Evolutionary conservation across 1,140 invertebrate genomes (phyloP).

Genomic region (Hypothenemus hampei): DNA sequence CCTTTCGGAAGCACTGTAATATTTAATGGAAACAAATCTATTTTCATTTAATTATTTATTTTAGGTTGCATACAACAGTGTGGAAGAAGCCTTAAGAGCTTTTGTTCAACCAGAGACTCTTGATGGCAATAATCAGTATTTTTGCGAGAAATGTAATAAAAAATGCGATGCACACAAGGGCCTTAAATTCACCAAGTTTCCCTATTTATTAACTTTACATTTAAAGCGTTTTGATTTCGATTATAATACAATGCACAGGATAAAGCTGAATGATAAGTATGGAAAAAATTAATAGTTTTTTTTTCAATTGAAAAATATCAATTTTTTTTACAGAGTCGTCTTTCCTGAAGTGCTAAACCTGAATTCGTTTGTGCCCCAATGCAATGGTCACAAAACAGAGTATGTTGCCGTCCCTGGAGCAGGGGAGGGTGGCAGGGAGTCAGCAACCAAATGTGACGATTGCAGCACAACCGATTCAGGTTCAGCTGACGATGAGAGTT

Average conservation of each 20-base stretch:
- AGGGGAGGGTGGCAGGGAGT: constrained; percentile 46
- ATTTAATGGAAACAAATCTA: background rate
- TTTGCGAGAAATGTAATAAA: constrained; percentile 82
- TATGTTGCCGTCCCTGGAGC: constrained; percentile 34
- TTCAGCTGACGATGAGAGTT: constrained; percentile 60
- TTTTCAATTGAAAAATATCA: background rate
- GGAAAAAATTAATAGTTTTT: constrained; percentile 30
- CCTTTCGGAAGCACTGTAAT: constrained; percentile 67
- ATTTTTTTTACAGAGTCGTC: constrained; percentile 60
- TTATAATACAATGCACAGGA: constrained; percentile 77
- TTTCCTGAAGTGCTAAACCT: constrained; percentile 81
- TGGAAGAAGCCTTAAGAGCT: constrained; percentile 79
- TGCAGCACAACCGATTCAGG: constrained; percentile 66
- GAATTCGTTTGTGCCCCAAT: constrained; percentile 65
- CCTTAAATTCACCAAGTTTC: constrained; percentile 82
- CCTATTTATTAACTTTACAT: constrained; percentile 83
- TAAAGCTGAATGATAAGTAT: constrained; percentile 89
- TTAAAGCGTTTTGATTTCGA: constrained; percentile 91
- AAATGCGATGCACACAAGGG: constrained; percentile 92
- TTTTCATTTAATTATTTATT: background rate
- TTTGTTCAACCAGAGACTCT: constrained; percentile 85
- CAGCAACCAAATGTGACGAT: constrained; percentile 56
- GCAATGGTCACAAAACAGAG: constrained; percentile 44
- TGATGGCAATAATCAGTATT: constrained; percentile 84
- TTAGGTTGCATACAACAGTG: constrained; percentile 67